Evolutionary conservation across 2,797 vertebrate species (phyloP).

Genomic region (Carapus acus): DNA sequence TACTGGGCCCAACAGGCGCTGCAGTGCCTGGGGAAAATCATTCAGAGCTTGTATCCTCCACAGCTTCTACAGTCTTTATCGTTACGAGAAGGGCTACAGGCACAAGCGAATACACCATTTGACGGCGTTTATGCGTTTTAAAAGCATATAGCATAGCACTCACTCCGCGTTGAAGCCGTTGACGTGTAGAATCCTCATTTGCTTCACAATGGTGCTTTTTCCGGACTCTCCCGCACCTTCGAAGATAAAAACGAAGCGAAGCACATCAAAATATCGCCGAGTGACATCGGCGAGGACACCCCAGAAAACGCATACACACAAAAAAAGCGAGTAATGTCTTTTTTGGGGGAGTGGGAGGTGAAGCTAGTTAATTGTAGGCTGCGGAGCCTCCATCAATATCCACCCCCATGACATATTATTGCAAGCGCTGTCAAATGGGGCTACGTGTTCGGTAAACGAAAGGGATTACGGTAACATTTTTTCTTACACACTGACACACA

Average conservation of each 20-base stretch:
- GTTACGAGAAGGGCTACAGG: constrained; percentile 13
- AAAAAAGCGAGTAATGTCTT: background rate
- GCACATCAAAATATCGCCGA: constrained; percentile 31
- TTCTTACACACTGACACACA: constrained; percentile 26
- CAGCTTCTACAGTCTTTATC: constrained; percentile 45
- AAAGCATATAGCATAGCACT: constrained; percentile 61
- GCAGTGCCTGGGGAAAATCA: constrained; percentile 74
- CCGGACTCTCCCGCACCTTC: constrained; percentile 97
- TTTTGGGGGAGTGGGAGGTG: constrained; percentile 32
- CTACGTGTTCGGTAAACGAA: constrained; percentile 66
- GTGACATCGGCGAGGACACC: constrained; percentile 12
- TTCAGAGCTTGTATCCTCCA: constrained; percentile 46
- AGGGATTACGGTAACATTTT: constrained; percentile 55
- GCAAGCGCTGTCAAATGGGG: constrained; percentile 71
- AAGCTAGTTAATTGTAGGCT: constrained; percentile 47
- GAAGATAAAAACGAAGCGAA: constrained; percentile 42
- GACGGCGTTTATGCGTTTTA: constrained; percentile 14
- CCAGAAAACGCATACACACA: constrained; percentile 1
- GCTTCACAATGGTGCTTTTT: constrained; percentile 99
- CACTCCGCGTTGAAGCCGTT: constrained; percentile 99
- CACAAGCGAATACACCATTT: constrained; percentile 17
- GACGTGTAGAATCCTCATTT: constrained; percentile 98
- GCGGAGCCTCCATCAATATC: constrained; percentile 63
- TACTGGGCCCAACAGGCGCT: constrained; percentile 81
- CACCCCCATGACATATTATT: constrained; percentile 71